These are phyloP conservation scores for Vesta saturnalis DNA, from an alignment of 2,888 invertebrate genomes.

Conservation along the genomic window DNA sequence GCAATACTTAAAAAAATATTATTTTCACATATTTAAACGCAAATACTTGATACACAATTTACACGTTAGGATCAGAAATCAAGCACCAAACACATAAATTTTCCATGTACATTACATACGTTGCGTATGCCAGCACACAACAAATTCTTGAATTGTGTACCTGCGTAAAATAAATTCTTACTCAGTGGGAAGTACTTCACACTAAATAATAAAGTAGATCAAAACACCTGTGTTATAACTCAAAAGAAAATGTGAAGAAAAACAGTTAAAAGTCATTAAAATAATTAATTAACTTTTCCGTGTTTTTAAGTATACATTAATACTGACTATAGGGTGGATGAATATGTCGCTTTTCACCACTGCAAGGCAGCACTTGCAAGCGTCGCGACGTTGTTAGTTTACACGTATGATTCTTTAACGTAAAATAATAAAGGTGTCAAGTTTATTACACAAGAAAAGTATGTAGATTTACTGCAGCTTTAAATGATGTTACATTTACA, in stretches of 20 bases:
- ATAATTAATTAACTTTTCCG: constrained; percentile 61
- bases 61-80: no score
- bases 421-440: neutral
- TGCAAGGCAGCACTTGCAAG: constrained; percentile 57
- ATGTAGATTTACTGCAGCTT: neutral
- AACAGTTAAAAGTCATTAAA: constrained; percentile 53
- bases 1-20: no score
- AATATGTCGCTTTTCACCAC: constrained; percentile 50
- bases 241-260: constrained; percentile 53
- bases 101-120: neutral
- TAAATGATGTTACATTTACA: constrained; percentile 12
- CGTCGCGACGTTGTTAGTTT: constrained; percentile 54
- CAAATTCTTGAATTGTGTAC: no score
- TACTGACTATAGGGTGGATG: constrained; percentile 29
- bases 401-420: constrained; percentile 31
- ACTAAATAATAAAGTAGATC: no score
- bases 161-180: no score
- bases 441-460: neutral
- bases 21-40: no score
- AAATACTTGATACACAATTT: no score
- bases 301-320: constrained; percentile 56
- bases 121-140: neutral
- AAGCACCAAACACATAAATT: neutral
- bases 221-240: constrained; percentile 54
- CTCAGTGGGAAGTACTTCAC: no score